These are phyloP conservation scores for Crenuchus spilurus DNA, from an alignment of 2,797 vertebrate genomes.

Conservation along the genomic window DNA sequence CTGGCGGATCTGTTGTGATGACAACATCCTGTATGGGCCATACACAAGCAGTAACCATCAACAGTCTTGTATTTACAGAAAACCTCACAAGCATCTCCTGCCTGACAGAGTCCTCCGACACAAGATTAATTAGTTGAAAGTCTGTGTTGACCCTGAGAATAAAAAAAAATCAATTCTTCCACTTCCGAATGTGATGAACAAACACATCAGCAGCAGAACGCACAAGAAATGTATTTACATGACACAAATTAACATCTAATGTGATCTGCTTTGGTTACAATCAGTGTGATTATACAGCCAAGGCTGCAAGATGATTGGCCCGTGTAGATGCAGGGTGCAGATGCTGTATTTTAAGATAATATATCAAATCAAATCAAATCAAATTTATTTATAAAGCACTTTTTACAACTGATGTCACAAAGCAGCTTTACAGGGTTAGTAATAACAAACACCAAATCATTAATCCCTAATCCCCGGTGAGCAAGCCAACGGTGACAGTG, in stretches of 20 bases:
- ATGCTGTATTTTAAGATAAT: too few relatives aligned
- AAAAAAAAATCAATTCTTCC: conserved; percentile 13
- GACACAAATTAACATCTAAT: neutral
- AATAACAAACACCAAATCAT: too few relatives aligned
- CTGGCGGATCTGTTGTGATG: conserved; percentile 65
- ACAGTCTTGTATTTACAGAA: conserved; percentile 57
- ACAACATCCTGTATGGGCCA: conserved; percentile 59
- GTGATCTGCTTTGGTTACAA: neutral
- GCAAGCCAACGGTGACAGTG: too few relatives aligned
- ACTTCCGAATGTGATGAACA: conserved; percentile 7
- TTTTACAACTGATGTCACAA: too few relatives aligned
- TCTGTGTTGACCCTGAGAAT: conserved; percentile 4
- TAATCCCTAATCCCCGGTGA: too few relatives aligned
- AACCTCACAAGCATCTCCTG: conserved; percentile 20
- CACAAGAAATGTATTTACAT: neutral
- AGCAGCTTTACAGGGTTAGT: too few relatives aligned
- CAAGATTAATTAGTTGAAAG: conserved; percentile 16
- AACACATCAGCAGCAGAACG: neutral
- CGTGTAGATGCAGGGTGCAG: too few relatives aligned
- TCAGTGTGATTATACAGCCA: neutral
- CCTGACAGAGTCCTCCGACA: conserved; percentile 21
- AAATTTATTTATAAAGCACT: too few relatives aligned
- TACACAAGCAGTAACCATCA: conserved; percentile 62
- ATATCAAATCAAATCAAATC: too few relatives aligned
- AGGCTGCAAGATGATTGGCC: too few relatives aligned